phyloP scores from a whole-genome alignment of 2,888 invertebrate species.

The Eristalinus sepulchralis region DNA sequence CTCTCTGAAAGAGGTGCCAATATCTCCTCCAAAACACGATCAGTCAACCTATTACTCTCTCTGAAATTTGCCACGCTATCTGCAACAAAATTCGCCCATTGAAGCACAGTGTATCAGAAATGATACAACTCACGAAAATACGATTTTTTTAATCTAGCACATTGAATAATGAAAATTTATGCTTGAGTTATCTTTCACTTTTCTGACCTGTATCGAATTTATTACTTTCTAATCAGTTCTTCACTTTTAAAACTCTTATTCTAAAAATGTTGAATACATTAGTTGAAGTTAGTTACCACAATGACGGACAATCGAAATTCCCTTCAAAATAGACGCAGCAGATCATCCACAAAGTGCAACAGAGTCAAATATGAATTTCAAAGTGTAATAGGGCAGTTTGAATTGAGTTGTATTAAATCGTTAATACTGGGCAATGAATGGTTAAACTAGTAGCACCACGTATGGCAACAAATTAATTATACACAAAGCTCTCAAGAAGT shows the following conservation, averaged over 20 bases:
- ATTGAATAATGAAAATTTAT: neutral
- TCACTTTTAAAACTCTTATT: too few relatives aligned
- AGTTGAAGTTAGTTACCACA: neutral
- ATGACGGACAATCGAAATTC: neutral
- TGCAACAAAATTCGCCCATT: slow-evolving; percentile 4
- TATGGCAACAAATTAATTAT: too few relatives aligned
- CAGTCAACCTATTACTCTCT: neutral
- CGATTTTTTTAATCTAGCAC: slow-evolving; percentile 6
- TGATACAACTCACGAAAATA: neutral
- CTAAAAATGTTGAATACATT: too few relatives aligned
- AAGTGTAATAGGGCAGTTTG: neutral
- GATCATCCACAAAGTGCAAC: neutral
- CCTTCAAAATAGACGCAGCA: neutral
- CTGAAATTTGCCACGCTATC: neutral
- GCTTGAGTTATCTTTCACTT: neutral
- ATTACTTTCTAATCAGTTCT: neutral
- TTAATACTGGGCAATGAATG: too few relatives aligned
- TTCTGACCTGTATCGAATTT: slow-evolving; percentile 4
- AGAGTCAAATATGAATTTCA: neutral
- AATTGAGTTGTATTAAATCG: too few relatives aligned
- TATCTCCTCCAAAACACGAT: slow-evolving; percentile 8
- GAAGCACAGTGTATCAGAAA: neutral
- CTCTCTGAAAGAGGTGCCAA: neutral
- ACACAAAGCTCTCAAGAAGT: too few relatives aligned
- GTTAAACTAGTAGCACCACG: too few relatives aligned